These are phyloP conservation scores for Anagyrus pseudococci DNA, from an alignment of 2,888 invertebrate genomes.

Conservation along the genomic window DNA sequence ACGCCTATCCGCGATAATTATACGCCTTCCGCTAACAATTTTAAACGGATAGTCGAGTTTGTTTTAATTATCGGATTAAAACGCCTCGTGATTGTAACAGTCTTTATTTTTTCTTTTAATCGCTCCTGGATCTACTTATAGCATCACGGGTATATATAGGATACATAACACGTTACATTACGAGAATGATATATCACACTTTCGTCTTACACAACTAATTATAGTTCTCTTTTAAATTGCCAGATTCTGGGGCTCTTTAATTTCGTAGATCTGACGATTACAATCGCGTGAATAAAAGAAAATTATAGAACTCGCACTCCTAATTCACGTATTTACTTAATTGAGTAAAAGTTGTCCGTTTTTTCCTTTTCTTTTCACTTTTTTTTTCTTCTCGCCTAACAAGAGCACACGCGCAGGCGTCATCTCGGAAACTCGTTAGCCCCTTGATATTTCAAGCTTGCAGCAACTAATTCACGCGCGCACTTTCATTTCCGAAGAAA, in stretches of 20 bases:
- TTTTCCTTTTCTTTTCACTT: background rate
- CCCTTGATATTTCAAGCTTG: no score
- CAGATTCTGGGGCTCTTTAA: constrained; percentile 13
- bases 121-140: background rate
- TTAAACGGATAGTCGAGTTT: background rate
- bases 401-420: constrained; percentile 46
- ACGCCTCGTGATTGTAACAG: background rate
- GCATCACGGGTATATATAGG: background rate
- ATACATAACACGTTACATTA: constrained; percentile 13
- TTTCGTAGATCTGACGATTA: constrained; percentile 23
- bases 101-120: constrained; percentile 15
- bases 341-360: background rate
- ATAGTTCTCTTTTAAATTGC: constrained; percentile 13
- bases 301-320: no score
- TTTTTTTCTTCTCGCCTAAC: constrained; percentile 10
- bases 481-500: no score
- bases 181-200: constrained; percentile 34
- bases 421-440: no score
- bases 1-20: no score
- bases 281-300: constrained; percentile 32
- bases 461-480: no score
- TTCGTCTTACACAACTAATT: constrained; percentile 39
- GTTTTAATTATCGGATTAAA: constrained; percentile 4
- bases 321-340: no score
- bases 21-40: no score